Evolutionary conservation across 2,797 vertebrate genomes (phyloP).

Genomic region (Chloroceryle amazona): DNA sequence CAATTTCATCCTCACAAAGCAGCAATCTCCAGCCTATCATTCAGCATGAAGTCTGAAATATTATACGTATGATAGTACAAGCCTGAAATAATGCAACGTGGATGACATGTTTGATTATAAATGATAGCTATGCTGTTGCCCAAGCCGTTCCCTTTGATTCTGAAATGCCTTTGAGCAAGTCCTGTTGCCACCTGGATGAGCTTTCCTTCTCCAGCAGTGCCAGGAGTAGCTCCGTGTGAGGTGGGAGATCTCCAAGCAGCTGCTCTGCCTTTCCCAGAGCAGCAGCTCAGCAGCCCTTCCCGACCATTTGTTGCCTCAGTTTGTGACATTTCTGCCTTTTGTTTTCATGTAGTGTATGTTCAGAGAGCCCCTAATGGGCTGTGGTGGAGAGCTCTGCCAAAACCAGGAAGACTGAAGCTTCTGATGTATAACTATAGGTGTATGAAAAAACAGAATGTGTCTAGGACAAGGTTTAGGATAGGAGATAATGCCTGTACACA

Average conservation of each 20-base stretch:
- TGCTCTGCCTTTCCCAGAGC: neutral
- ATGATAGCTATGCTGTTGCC: neutral
- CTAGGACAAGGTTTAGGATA: neutral
- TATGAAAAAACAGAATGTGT: neutral
- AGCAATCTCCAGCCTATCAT: neutral
- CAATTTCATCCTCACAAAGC: neutral
- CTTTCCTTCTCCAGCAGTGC: neutral
- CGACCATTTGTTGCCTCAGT: neutral
- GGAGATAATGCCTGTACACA: neutral
- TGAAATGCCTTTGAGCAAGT: neutral
- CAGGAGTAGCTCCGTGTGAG: neutral
- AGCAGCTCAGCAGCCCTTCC: neutral
- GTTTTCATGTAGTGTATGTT: neutral
- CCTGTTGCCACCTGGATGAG: rapidly evolving
- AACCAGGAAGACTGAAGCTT: neutral
- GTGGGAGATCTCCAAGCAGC: neutral
- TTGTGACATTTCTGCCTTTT: conserved; percentile 10
- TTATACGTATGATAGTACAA: neutral
- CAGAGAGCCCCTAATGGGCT: neutral
- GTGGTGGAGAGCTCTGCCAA: neutral
- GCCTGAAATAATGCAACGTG: neutral
- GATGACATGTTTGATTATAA: neutral
- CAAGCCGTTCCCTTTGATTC: neutral
- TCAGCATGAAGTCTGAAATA: neutral
- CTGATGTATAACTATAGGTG: rapidly evolving